A percentile compares a stretch with the other conserved stretches of the same genome.
phyloP scores from a whole-genome alignment of 2,113 vertebrate species.

The Anarhynchus alexandrinus region DNA sequence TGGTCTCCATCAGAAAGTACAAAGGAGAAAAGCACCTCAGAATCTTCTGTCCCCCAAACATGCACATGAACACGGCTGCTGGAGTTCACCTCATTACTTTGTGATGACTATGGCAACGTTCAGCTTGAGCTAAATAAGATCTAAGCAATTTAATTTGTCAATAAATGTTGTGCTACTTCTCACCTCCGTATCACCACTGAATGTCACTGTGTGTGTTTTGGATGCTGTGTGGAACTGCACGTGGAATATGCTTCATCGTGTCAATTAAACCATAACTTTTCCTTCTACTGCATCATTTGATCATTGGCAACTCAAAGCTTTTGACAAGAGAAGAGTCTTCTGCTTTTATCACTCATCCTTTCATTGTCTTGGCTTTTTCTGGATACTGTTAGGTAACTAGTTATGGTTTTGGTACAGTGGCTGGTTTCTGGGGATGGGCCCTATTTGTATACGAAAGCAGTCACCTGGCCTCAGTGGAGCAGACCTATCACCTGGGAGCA shows the following conservation, averaged over 20 bases:
- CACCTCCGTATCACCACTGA: accelerated
- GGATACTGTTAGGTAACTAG: not conserved
- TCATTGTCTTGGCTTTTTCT: not conserved
- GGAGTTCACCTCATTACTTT: not conserved
- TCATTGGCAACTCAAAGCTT: not conserved
- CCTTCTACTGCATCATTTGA: not conserved
- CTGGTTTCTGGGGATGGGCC: not conserved
- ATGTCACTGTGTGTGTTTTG: not conserved
- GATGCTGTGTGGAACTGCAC: accelerated
- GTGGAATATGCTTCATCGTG: not conserved
- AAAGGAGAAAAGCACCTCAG: not conserved
- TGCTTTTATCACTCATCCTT: not conserved
- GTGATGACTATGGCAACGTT: not conserved
- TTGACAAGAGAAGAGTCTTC: not conserved
- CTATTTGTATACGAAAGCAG: not conserved
- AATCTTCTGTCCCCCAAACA: not conserved
- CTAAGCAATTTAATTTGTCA: not conserved
- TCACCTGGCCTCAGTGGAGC: not conserved
- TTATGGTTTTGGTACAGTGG: not conserved
- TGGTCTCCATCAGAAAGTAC: not conserved
- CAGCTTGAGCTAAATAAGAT: not conserved
- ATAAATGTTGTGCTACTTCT: not conserved
- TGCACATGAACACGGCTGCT: not conserved
- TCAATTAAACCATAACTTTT: not conserved
- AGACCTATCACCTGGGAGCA: not conserved